Evolutionary conservation across 2,888 invertebrate genomes (phyloP).

Genomic region (Priapulus caudatus): DNA sequence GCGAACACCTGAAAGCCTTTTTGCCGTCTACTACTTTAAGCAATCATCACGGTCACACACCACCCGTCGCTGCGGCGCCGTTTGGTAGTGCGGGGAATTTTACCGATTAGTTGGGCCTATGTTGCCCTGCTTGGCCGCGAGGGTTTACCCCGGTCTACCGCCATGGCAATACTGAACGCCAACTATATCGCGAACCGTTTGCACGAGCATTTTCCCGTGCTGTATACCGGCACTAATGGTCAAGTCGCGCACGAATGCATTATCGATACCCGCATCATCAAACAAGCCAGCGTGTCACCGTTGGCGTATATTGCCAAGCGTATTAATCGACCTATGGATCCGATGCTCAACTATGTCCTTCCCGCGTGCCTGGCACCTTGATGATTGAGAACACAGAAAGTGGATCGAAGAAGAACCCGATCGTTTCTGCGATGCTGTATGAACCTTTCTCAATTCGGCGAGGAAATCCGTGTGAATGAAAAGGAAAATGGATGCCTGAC

Average conservation of each 20-base stretch:
- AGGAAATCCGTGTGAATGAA: no score
- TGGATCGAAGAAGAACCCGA: conserved; percentile 6
- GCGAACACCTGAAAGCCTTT: no score
- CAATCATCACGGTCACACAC: no score
- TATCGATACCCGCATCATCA: conserved; percentile 10
- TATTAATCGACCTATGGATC: conserved; percentile 12
- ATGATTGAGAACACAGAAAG: conserved; percentile 13
- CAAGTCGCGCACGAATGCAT: conserved; percentile 13
- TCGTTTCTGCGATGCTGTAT: no score
- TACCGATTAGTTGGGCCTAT: conserved; percentile 8
- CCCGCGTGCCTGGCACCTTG: conserved; percentile 14
- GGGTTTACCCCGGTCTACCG: conserved; percentile 20
- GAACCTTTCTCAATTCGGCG: no score
- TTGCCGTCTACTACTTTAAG: no score
- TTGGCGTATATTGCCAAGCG: conserved; percentile 13
- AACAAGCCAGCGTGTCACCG: conserved; percentile 4
- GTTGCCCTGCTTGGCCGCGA: conserved; percentile 11
- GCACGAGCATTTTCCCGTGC: conserved; percentile 8
- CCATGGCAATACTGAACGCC: conserved; percentile 9
- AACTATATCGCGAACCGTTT: conserved; percentile 10
- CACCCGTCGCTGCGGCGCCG: conserved; percentile 5
- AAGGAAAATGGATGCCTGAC: no score
- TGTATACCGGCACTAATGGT: conserved; percentile 11
- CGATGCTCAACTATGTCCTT: conserved; percentile 12
- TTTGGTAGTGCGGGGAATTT: conserved; percentile 6